Evolutionary conservation across 2,888 invertebrate genomes (phyloP).

Genomic region (Hydrotaea cyrtoneurina): DNA sequence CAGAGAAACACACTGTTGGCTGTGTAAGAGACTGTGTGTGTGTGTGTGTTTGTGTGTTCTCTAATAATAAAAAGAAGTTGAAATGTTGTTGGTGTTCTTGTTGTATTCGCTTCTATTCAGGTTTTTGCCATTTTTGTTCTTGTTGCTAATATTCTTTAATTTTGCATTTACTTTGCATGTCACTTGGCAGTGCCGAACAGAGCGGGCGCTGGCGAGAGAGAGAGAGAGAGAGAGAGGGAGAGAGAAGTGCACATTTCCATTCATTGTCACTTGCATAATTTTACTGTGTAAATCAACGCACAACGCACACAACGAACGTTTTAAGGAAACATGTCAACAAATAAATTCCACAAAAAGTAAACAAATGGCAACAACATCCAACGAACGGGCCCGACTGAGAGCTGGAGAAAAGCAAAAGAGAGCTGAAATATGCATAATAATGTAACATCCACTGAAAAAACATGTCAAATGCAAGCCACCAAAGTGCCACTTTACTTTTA

Average conservation of each 20-base stretch:
- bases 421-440: constrained; percentile 40
- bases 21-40: neutral
- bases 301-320: constrained; percentile 6
- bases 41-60: neutral
- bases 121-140: neutral
- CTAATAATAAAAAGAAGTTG: constrained; percentile 21
- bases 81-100: neutral
- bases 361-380: constrained; percentile 1
- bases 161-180: constrained; percentile 9
- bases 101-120: neutral
- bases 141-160: constrained; percentile 26
- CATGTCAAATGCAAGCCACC: constrained; percentile 58
- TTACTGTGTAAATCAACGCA: constrained; percentile 35
- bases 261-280: constrained; percentile 41
- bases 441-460: constrained; percentile 19
- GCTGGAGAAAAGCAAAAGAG: neutral
- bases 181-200: neutral
- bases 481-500: constrained; percentile 60
- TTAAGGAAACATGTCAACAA: constrained; percentile 34
- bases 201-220: neutral
- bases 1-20: neutral
- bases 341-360: constrained; percentile 9
- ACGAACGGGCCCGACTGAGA: neutral
- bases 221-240: too few relatives aligned
- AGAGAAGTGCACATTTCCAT: neutral